Conservation (phyloP, 2,797 vertebrate species). For the Antrozous pallidus region DNA sequence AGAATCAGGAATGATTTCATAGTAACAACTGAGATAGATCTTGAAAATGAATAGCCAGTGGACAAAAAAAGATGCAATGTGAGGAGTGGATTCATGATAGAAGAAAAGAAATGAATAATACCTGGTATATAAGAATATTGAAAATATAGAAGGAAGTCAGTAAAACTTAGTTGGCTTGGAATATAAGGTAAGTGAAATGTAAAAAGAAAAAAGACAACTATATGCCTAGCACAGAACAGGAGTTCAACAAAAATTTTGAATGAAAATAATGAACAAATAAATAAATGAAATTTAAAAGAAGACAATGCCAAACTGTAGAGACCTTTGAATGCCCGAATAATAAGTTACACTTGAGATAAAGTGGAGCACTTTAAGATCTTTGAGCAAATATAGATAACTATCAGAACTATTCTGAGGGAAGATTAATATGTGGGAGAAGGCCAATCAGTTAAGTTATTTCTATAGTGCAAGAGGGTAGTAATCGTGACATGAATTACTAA, state of each 20-base stretch:
- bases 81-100: neutral
- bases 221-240: neutral
- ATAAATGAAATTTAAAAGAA: neutral
- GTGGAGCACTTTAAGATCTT: neutral
- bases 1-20: neutral
- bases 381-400: slow-evolving; percentile 31
- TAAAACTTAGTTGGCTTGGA: neutral
- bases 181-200: neutral
- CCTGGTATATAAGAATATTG: neutral
- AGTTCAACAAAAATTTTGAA: neutral
- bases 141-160: neutral
- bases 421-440: neutral
- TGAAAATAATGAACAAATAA: slow-evolving; percentile 14
- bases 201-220: neutral
- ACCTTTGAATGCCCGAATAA: slow-evolving; percentile 18
- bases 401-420: neutral
- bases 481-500: slow-evolving; percentile 19
- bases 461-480: neutral
- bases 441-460: slow-evolving; percentile 11
- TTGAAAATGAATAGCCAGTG: neutral
- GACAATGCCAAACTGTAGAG: neutral
- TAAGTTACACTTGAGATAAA: neutral
- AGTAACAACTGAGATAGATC: neutral
- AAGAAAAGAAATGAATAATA: neutral
- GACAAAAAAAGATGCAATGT: neutral